Base-by-base conservation (phyloP, 2,113 vertebrate genomes). In the Epinephelus cyanopodus region DNA sequence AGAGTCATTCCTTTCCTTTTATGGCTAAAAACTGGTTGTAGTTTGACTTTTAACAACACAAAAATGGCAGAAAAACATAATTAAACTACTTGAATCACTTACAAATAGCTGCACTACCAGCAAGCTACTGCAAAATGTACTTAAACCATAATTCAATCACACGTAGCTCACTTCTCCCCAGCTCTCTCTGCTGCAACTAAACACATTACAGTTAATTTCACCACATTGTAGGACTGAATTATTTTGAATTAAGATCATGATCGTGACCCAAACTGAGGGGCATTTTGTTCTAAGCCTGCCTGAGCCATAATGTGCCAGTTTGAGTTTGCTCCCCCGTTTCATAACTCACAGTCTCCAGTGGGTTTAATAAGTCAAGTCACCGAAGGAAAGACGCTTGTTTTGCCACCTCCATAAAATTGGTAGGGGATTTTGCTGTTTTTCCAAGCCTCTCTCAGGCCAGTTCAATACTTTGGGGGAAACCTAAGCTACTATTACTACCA, bases 341-440 rank as follows among this genome's bases (percentile, higher is more conserved):
- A 67, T 72, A 74, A 79, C 45, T 66, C 73, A 60, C 47, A 18
- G 14, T 79, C 80, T 85, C 72, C 69, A 79, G 65, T 74, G 71
- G 54, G 70, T 86, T 86, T 81, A 86, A 79, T 79, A 92, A 87
- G 61, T 91, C 84, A 78, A 83, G 81, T 88, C 82, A 87, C 63
- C 62, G 65, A 72, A 79, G 74, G 79, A 87, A 84, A 90, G 83
- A 85, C 10, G 70, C 83, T 89, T 84, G 58, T 91, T 90, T 83
- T 86, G 77, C 75, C 87, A 90, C 84, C 77, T 91, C 82, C 75
- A 87, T 87, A 77, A 93, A 92, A 85, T 67, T 73, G 77, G 81
- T 66, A 19, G 65, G 79, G 75, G 78, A 90, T 89, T 90, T 93
- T 57, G 74, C 50, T 91, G 64, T 90, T 94, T 92, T 93, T 93